A percentile compares a stretch with the other conserved stretches of the same genome.
Evolutionary conservation across 2,888 invertebrate genomes (phyloP).

Genomic region (Nomada ruficornis): DNA sequence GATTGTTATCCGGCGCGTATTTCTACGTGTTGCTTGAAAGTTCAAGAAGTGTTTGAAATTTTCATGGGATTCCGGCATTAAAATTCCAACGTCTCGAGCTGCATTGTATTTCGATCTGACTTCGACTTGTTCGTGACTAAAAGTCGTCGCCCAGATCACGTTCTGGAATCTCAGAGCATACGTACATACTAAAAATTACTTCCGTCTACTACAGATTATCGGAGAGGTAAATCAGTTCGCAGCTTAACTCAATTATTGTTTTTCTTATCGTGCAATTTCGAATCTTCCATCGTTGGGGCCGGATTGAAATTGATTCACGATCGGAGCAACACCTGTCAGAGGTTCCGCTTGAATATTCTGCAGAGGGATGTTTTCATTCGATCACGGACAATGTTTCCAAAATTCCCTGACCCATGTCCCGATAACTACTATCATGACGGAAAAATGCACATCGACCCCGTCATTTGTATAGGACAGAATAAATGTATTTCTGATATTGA

Average conservation of each 20-base stretch:
- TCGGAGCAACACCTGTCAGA: neutral
- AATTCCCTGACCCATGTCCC: conserved; percentile 4
- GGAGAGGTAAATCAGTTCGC: too few relatives aligned
- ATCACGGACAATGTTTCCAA: conserved; percentile 18
- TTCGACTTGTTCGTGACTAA: conserved; percentile 14
- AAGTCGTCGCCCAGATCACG: neutral
- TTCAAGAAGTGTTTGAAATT: neutral
- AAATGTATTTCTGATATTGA: too few relatives aligned
- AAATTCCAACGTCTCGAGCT: neutral
- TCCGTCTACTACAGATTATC: neutral
- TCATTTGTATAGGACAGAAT: neutral
- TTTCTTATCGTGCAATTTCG: too few relatives aligned
- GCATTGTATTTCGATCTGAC: neutral
- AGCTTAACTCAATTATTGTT: too few relatives aligned
- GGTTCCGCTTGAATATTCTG: neutral
- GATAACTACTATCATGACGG: neutral
- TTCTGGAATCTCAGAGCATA: neutral
- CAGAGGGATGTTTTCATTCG: conserved; percentile 18
- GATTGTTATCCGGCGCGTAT: too few relatives aligned
- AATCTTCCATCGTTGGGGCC: too few relatives aligned
- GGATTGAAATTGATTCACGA: neutral
- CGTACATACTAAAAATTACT: too few relatives aligned
- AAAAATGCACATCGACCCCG: neutral
- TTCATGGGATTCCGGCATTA: neutral
- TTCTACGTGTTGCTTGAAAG: too few relatives aligned